phyloP scores from a whole-genome alignment of 2,113 vertebrate genomes.

The Hiodon alosoides region DNA sequence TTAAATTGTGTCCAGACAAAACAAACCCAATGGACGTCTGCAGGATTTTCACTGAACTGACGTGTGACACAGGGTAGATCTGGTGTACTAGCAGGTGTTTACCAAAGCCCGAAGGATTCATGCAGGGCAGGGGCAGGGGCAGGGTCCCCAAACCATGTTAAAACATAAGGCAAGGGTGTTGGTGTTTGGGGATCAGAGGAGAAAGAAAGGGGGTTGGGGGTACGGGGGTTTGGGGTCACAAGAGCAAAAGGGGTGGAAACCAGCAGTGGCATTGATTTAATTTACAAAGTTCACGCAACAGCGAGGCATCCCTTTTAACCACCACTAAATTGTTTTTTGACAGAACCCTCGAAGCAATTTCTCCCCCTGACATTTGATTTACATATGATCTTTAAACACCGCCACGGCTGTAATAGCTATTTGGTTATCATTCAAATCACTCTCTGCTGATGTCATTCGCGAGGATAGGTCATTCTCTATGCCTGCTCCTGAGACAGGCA shows the following conservation, averaged over 20 bases:
- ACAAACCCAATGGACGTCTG: no score
- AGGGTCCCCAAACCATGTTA: neutral
- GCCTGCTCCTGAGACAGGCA: slow-evolving; percentile 50
- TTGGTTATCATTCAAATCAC: slow-evolving; percentile 89
- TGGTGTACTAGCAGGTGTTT: no score
- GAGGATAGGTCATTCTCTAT: slow-evolving; percentile 75
- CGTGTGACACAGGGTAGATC: no score
- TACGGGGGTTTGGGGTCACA: slow-evolving; percentile 33
- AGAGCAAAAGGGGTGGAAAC: slow-evolving; percentile 54
- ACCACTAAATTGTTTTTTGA: slow-evolving; percentile 91
- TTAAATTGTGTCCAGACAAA: no score
- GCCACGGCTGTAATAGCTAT: slow-evolving; percentile 69
- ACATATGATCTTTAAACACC: slow-evolving; percentile 97
- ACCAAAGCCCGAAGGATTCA: no score
- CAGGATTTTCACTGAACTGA: no score
- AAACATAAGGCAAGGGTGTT: slow-evolving; percentile 22
- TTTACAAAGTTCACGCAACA: slow-evolving; percentile 70
- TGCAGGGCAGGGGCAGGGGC: neutral
- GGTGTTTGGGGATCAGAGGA: slow-evolving; percentile 26
- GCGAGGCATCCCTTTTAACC: slow-evolving; percentile 82
- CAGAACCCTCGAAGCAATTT: slow-evolving; percentile 77
- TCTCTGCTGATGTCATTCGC: slow-evolving; percentile 69
- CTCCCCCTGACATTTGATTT: slow-evolving; percentile 90
- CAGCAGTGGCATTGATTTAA: slow-evolving; percentile 64
- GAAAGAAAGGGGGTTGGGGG: neutral